Conservation (phyloP, 1,140 invertebrate species). For the Pomacea maculata region DNA sequence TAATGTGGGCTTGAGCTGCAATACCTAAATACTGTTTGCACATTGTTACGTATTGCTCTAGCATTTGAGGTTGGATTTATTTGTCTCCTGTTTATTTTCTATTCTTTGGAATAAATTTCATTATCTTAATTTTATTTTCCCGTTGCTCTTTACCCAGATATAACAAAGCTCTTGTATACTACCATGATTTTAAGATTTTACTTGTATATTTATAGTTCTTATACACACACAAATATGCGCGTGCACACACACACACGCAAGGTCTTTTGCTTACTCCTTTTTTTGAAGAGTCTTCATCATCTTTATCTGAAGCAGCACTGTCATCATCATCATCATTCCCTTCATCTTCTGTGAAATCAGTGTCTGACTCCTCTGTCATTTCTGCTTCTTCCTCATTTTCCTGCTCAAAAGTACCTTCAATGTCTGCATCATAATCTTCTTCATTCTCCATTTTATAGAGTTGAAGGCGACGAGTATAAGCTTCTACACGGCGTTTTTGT, state of each 20-base stretch:
- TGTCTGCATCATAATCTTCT: conserved; percentile 27
- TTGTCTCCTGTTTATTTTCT: too few relatives aligned
- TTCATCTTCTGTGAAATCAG: conserved; percentile 13
- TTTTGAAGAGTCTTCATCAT: background rate
- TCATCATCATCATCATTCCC: conserved; percentile 11
- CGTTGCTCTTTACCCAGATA: too few relatives aligned
- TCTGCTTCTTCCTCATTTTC: conserved; percentile 36
- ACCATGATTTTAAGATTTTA: too few relatives aligned
- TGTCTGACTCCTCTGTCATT: conserved; percentile 33
- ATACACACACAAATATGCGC: background rate
- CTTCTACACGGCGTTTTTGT: conserved; percentile 27
- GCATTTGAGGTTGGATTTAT: too few relatives aligned
- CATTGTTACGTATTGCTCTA: too few relatives aligned
- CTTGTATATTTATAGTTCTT: too few relatives aligned
- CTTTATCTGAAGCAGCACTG: background rate
- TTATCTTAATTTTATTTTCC: too few relatives aligned
- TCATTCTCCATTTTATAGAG: conserved; percentile 36
- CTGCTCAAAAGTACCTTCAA: conserved; percentile 9
- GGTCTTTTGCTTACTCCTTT: background rate
- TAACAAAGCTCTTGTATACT: too few relatives aligned
- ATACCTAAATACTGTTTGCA: too few relatives aligned
- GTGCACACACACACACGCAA: background rate
- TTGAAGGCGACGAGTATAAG: conserved; percentile 26
- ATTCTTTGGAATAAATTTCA: too few relatives aligned
- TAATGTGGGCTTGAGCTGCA: too few relatives aligned